Evolutionary conservation across 92 coral and sea anemone species (phyloP), one percentile per base, ranked within the genome.

Genomic region (Porites cylindrica): DNA sequence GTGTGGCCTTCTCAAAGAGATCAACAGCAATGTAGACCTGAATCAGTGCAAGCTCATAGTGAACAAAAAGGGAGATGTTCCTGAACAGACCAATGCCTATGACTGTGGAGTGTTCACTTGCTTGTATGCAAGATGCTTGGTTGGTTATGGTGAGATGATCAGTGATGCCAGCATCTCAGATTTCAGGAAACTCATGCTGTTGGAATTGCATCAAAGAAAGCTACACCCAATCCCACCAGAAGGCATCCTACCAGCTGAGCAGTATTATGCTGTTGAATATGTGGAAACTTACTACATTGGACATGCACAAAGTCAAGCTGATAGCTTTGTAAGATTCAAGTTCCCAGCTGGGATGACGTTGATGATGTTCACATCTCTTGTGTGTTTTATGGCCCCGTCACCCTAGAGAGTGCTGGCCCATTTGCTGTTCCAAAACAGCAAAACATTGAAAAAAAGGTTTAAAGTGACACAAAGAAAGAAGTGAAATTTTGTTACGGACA

Each of bases 261-360:
- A 91, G 80, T 87, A 91, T 54, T 91, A 91, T 82, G 94, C 94
- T 10, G 91, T 81, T 17, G 88, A 91, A 13, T 92, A 84, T 51
- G 74, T 51, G 24, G 43, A 29, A 50, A 92, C 88, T n/a, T 88
- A 83, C 64, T 88, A 91, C 72, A 85, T 88, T 11, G 92, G 90
- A 67, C 75, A 90, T 70, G 94, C 84, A 29, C 87, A 85, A 63
- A 63, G 70, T 24, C 63, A 67, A 53, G 59, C 59, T 53, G 59
- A 53, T 53, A 53, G 59, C 59, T 4, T 53, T 51, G 56, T 51
- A 21, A 91, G 78, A 59, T 89, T 89, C 71, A 84, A 89, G 79
- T 77, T 88, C 79, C 78, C 47, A 77, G 73, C 23, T 47, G 82
- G 66, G 90, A 85, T 78, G 90, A 85, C 83, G 14, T 90, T 32